Conservation (phyloP, 2,797 vertebrate genomes). For the Alcedo quadribrachys region DNA sequence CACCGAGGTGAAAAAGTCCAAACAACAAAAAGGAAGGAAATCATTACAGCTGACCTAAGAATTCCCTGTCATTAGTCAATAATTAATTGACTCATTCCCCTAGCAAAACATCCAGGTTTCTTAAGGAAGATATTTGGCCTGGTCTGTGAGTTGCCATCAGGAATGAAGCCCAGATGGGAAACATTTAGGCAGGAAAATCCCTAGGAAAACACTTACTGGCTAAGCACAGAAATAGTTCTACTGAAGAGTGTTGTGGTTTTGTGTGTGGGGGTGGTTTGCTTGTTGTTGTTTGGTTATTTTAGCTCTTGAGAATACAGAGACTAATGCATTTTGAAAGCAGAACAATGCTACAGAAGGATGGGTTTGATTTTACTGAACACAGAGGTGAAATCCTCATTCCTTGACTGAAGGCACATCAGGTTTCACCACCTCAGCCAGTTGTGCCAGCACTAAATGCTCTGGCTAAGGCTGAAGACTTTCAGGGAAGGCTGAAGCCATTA, state of each 20-base stretch:
- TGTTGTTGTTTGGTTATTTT: not conserved
- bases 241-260: not conserved
- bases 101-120: conserved; percentile 1
- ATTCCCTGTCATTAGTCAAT: not conserved
- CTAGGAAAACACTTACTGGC: not conserved
- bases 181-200: not conserved
- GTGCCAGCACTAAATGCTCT: not conserved
- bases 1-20: not conserved
- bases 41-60: conserved; percentile 9
- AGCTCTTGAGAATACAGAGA: not conserved
- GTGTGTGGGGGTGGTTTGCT: too few species aligned
- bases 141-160: not conserved
- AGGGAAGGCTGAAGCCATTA: not conserved
- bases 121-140: not conserved
- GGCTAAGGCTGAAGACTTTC: not conserved
- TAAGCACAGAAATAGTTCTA: not conserved
- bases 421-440: not conserved
- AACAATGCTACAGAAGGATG: not conserved
- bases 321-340: not conserved
- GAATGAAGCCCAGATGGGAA: conserved; percentile 1
- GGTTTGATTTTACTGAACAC: not conserved
- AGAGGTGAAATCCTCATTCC: not conserved
- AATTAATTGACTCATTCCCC: conserved; percentile 4
- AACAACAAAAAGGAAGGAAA: conserved; percentile 14
- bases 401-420: not conserved